phyloP scores from a whole-genome alignment of 1,140 invertebrate species.

The Drosophila kurseongensis region DNA sequence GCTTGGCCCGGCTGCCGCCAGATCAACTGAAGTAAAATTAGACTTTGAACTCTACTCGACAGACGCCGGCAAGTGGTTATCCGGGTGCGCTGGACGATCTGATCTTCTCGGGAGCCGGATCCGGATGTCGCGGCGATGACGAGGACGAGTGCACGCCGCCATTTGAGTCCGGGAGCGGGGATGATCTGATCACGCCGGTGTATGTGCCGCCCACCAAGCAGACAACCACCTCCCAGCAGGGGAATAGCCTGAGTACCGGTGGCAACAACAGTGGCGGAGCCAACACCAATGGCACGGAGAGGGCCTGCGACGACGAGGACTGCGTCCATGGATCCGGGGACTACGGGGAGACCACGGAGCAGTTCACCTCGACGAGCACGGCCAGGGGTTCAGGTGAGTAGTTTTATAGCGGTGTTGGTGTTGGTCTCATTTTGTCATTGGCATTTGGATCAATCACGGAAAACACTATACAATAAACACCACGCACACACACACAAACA shows the following conservation, averaged over 20 bases:
- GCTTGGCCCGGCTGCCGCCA: conserved; percentile 60
- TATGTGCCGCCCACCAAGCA: conserved; percentile 93
- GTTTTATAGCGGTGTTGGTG: conserved; percentile 15
- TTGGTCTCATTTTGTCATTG: conserved; percentile 77
- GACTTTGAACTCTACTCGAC: conserved; percentile 79
- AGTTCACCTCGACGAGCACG: conserved; percentile 87
- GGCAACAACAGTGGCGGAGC: conserved; percentile 16
- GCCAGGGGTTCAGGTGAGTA: conserved; percentile 86
- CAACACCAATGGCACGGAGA: conserved; percentile 82
- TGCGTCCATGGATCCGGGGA: conserved; percentile 91
- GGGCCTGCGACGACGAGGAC: conserved; percentile 93
- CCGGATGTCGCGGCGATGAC: conserved; percentile 93
- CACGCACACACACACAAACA: conserved; percentile 30
- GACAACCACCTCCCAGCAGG: conserved; percentile 87
- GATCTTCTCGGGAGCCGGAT: conserved; percentile 95
- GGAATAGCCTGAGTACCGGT: conserved; percentile 49
- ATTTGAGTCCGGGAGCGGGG: conserved; percentile 92
- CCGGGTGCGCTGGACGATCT: conserved; percentile 92
- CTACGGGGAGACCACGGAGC: conserved; percentile 87
- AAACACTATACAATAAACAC: conserved; percentile 16
- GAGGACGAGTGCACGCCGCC: conserved; percentile 94
- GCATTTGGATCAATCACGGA: conserved; percentile 73
- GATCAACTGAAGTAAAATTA: conserved; percentile 81
- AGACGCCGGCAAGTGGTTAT: conserved; percentile 94
- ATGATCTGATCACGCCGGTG: conserved; percentile 96